A percentile compares a stretch with the other conserved stretches of the same genome.
phyloP scores from a whole-genome alignment of 1,140 invertebrate genomes.

The Belonocnema kinseyi region DNA sequence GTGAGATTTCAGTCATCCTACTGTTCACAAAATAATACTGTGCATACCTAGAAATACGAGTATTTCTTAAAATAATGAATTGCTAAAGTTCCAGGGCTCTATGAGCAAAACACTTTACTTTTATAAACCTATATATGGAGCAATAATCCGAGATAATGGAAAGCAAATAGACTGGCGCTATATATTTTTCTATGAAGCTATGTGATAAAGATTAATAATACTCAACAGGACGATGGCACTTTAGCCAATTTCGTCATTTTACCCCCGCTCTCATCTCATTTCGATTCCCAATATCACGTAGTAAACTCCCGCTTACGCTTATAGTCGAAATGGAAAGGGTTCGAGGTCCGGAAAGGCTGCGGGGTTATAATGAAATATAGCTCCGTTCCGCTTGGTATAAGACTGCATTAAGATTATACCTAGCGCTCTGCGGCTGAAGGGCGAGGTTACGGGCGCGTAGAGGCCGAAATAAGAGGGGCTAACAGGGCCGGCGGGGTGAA shows the following conservation, averaged over 20 bases:
- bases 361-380: slow-evolving; percentile 77
- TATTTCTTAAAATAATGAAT: no score
- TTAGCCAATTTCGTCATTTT: slow-evolving; percentile 9
- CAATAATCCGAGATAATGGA: slow-evolving; percentile 11
- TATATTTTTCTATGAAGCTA: background rate
- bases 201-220: background rate
- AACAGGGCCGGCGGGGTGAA: slow-evolving; percentile 58
- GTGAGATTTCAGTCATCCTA: no score
- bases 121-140: background rate
- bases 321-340: slow-evolving; percentile 70
- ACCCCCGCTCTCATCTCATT: slow-evolving; percentile 13
- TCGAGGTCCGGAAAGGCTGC: slow-evolving; percentile 68
- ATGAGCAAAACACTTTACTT: no score
- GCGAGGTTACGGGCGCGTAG: slow-evolving; percentile 56
- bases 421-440: slow-evolving; percentile 59
- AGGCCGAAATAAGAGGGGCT: slow-evolving; percentile 75
- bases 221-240: background rate
- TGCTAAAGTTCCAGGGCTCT: no score
- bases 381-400: slow-evolving; percentile 74
- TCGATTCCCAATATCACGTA: slow-evolving; percentile 51
- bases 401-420: slow-evolving; percentile 77
- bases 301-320: slow-evolving; percentile 41
- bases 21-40: no score
- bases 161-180: slow-evolving; percentile 11
- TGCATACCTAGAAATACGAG: no score